Conservation (phyloP, 2,888 invertebrate species). For the Drosophila pegasa region DNA sequence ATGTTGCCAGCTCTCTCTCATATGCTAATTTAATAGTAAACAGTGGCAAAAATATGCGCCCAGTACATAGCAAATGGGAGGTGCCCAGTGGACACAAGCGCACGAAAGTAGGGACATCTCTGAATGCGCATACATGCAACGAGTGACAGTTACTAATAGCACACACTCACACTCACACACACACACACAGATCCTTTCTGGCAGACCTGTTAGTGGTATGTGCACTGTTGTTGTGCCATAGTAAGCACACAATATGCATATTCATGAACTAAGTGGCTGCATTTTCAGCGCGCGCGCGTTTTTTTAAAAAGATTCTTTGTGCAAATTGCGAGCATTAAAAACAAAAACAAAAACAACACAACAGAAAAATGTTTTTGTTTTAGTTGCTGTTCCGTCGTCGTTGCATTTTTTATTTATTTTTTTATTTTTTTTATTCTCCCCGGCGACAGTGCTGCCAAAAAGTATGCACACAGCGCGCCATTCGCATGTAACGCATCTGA, state of each 20-base stretch:
- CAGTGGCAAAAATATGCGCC: constrained; percentile 54
- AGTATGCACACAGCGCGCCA: background rate
- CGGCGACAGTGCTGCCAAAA: constrained; percentile 13
- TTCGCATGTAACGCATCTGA: constrained; percentile 1
- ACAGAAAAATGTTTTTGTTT: constrained; percentile 31
- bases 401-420: background rate
- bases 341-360: constrained; percentile 16
- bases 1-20: constrained; percentile 49
- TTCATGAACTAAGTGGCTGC: constrained; percentile 67
- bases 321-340: constrained; percentile 59
- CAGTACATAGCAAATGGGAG: constrained; percentile 29
- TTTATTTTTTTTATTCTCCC: background rate
- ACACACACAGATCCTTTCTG: background rate
- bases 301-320: constrained; percentile 62
- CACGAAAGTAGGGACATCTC: constrained; percentile 28
- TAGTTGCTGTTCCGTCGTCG: background rate
- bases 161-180: constrained; percentile 31
- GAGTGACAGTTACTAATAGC: constrained; percentile 72
- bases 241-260: constrained; percentile 61
- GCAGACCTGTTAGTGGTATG: constrained; percentile 6
- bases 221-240: constrained; percentile 35
- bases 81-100: background rate
- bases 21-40: constrained; percentile 72
- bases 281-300: constrained; percentile 53
- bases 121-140: constrained; percentile 49